Evolutionary conservation across 2,797 vertebrate genomes (phyloP).

Genomic region (Pipistrellus kuhlii): DNA sequence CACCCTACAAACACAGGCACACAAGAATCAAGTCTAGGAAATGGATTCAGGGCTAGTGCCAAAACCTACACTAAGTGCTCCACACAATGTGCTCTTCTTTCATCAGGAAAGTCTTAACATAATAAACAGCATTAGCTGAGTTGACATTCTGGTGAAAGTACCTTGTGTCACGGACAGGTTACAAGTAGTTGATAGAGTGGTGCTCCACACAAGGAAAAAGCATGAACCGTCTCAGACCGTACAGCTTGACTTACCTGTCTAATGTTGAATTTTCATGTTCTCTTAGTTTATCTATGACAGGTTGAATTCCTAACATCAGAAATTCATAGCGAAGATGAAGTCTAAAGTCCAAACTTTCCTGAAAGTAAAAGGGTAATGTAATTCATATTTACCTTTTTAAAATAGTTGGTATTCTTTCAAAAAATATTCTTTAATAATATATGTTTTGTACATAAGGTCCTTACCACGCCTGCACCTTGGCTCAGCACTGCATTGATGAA

Average conservation of each 20-base stretch:
- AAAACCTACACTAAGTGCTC: neutral
- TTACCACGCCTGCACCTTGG: conserved; percentile 98
- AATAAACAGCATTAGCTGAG: neutral
- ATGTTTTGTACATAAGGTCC: conserved; percentile 45
- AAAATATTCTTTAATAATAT: neutral
- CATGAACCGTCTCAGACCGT: neutral
- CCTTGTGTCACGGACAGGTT: neutral
- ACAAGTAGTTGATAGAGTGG: neutral
- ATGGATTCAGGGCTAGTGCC: neutral
- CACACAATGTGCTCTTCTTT: neutral
- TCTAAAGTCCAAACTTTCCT: conserved; percentile 98
- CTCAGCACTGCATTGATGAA: conserved; percentile 99
- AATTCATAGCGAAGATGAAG: conserved; percentile 98
- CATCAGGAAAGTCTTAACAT: neutral
- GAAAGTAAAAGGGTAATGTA: conserved; percentile 67
- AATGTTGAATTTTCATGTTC: conserved; percentile 98
- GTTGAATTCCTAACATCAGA: conserved; percentile 99
- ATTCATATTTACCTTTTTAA: conserved; percentile 27
- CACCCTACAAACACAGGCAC: neutral
- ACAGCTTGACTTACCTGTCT: conserved; percentile 91
- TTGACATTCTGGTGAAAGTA: neutral
- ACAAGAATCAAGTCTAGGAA: neutral
- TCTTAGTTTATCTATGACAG: conserved; percentile 97
- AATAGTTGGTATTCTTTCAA: neutral
- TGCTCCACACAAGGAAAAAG: neutral